phyloP scores from a whole-genome alignment of 2,888 invertebrate genomes.

The Zeuzera pyrina region DNA sequence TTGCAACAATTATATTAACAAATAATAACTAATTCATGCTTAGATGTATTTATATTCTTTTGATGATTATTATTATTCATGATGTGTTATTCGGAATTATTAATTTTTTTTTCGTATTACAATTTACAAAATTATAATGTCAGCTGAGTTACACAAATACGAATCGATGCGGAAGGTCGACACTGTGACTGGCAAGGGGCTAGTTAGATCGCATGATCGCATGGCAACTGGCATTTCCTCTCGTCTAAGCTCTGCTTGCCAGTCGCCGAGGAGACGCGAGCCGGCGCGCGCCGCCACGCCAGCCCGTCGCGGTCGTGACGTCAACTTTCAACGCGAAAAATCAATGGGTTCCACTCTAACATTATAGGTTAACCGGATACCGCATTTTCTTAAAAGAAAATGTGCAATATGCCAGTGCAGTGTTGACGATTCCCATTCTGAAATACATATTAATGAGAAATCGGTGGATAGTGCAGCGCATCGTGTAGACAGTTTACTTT shows the following conservation, averaged over 20 bases:
- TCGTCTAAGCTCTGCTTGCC: constrained; percentile 24
- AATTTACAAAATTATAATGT: too few species aligned
- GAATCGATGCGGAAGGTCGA: constrained; percentile 58
- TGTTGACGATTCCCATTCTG: constrained; percentile 33
- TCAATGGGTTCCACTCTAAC: constrained; percentile 58
- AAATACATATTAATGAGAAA: constrained; percentile 25
- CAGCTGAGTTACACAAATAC: constrained; percentile 16
- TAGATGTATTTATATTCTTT: too few species aligned
- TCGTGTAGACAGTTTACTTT: constrained; percentile 58
- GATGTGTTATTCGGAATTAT: too few species aligned
- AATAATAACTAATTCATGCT: too few species aligned
- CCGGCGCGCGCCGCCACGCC: constrained; percentile 59
- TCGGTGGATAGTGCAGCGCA: constrained; percentile 28
- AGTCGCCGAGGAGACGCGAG: constrained; percentile 62
- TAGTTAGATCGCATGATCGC: constrained; percentile 56
- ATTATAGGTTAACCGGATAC: constrained; percentile 63
- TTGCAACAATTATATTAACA: too few species aligned
- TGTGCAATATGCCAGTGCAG: constrained; percentile 63
- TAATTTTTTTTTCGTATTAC: too few species aligned
- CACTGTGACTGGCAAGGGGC: constrained; percentile 29
- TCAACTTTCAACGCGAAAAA: constrained; percentile 63
- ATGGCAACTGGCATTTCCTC: constrained; percentile 62
- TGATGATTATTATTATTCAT: too few species aligned
- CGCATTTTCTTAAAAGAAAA: constrained; percentile 67
- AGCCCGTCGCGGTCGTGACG: constrained; percentile 54